phyloP scores from a whole-genome alignment of 2,888 invertebrate genomes.

The Dendrolimus pini region DNA sequence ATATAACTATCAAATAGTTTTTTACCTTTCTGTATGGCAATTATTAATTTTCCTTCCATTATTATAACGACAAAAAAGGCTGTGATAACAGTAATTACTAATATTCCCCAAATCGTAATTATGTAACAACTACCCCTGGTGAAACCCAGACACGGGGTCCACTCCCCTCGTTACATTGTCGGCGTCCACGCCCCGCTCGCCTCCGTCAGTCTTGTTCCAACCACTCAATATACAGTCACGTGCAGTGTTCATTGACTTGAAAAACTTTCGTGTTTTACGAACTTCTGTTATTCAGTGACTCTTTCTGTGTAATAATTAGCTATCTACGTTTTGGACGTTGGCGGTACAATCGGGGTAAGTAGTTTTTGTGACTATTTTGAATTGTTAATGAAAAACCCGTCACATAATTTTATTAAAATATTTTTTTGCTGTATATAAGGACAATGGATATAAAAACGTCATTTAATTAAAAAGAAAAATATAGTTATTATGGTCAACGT shows the following conservation, averaged over 20 bases:
- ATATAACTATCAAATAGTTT: too few relatives aligned
- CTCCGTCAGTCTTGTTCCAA: conserved; percentile 9
- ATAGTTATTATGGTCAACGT: too few relatives aligned
- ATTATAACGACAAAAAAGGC: too few relatives aligned
- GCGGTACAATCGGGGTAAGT: neutral
- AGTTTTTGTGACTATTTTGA: neutral
- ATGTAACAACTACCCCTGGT: neutral
- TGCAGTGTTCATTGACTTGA: neutral
- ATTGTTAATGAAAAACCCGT: too few relatives aligned
- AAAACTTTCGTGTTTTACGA: neutral
- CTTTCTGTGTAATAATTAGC: neutral
- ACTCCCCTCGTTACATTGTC: neutral
- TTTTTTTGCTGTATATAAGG: too few relatives aligned
- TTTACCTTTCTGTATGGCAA: too few relatives aligned
- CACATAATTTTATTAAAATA: too few relatives aligned
- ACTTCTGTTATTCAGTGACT: neutral
- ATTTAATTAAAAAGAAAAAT: too few relatives aligned
- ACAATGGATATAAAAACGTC: too few relatives aligned
- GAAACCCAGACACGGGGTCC: neutral
- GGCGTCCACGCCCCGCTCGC: conserved; percentile 33
- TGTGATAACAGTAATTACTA: neutral
- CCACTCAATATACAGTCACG: neutral
- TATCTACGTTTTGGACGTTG: neutral
- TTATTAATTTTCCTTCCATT: too few relatives aligned
- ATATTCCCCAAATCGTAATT: neutral